phyloP scores from a whole-genome alignment of 2,113 vertebrate genomes.

The Ovis aries region ARS-UI_Ramb_v3.0 NC_056067.1:26104501-26105000 shows the following conservation, averaged over 20 bases:
- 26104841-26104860: background rate
- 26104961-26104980: background rate
- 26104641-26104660: background rate
- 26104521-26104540: background rate
- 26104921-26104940: background rate
- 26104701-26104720: background rate
- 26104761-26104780: background rate
- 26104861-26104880: background rate
- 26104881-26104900: background rate
- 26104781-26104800: background rate
- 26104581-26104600: background rate
- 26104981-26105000: background rate
- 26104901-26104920: background rate
- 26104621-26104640: background rate
- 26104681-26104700: background rate
- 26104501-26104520: background rate
- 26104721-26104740: background rate
- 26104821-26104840: background rate
- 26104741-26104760: background rate
- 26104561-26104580: background rate
- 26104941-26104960: background rate
- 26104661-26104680: background rate
- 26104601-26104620: background rate
- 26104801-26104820: background rate
- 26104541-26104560: background rate